These are phyloP conservation scores for Sciurus carolinensis DNA, from an alignment of 2,797 vertebrate genomes.

Conservation along the genomic window DNA sequence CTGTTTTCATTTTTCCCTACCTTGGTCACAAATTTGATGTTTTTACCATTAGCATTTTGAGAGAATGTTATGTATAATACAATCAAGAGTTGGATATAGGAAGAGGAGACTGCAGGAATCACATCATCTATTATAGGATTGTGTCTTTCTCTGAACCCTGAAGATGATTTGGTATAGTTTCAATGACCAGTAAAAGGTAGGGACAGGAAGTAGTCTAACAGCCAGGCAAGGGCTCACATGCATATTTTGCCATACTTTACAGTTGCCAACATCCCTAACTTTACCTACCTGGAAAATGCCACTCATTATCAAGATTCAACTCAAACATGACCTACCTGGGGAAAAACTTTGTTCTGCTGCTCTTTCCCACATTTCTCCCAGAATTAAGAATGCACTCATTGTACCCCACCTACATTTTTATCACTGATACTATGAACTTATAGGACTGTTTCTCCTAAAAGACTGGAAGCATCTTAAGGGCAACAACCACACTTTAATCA, in stretches of 20 bases:
- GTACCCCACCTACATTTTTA: not conserved
- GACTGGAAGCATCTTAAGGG: not conserved
- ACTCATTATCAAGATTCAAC: not conserved
- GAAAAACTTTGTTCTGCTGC: not conserved
- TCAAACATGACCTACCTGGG: not conserved
- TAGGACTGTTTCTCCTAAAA: not conserved
- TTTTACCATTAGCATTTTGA: conserved; percentile 64
- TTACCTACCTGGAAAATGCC: not conserved
- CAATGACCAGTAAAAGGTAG: not conserved
- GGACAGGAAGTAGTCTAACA: not conserved
- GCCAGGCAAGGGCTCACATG: not conserved
- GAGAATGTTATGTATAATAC: not conserved
- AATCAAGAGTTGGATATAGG: not conserved
- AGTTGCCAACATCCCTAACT: not conserved
- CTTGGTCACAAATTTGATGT: not conserved
- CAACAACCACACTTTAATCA: not conserved
- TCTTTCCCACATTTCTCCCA: not conserved
- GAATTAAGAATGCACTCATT: not conserved
- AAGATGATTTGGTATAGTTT: conserved; percentile 19
- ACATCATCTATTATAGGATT: not conserved
- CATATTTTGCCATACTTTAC: not conserved
- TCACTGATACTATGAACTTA: not conserved
- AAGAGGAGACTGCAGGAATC: not conserved
- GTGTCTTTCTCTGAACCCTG: not conserved
- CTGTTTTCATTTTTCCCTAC: conserved; percentile 49